Evolutionary conservation across 2,888 invertebrate species (phyloP), one percentile per base, ranked within the genome.

Genomic region (Xestia rhomboidea): DNA sequence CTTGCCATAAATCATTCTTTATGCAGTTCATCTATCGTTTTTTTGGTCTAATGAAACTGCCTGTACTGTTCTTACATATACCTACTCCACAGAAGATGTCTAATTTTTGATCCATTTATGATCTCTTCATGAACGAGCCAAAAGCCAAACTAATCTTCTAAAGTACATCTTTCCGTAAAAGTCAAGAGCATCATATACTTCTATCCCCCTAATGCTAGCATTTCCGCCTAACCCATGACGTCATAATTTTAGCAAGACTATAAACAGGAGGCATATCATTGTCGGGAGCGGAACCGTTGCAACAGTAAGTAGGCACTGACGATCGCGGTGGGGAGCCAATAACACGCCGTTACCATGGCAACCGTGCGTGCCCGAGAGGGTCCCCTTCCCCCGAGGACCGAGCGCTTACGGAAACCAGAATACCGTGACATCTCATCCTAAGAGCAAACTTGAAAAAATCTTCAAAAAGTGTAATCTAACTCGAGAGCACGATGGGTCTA

Each of bases 251-350:
- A 85, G 81, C 83, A 79, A 85, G 86, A 86, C 86, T 83, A 87
- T 88, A 87, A 87, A 89, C 87, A 87, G 84, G 80, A 87, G 86
- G 83, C 85, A 88, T 90, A 88, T 90, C 87, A 84, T 90, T 89
- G 91, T 89, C 76, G 81, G 82, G 76, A 86, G 75, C 83, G 87
- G 84, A 88, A 86, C 85, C 81, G 76, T 88, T 87, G 85, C 86
- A 88, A 88, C 83, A 85, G 81, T 87, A 88, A 88, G 87, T 86
- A 88, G 81, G 83, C 73, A 83, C 77, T 81, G 87, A 92, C 90
- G 91, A 92, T 91, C 92, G 91, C 94, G 91, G 94, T 92, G 92
- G 95, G 95, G 96, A 95, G 95, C 94, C 94, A 95, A 95, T 94
- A 96, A 93, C 94, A 96, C 92, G 93, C 93, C 86, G 96, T 96